A percentile compares a stretch with the other conserved stretches of the same genome.
Conservation (phyloP, 2,113 vertebrate species). For the Platichthys stellatus region DNA sequence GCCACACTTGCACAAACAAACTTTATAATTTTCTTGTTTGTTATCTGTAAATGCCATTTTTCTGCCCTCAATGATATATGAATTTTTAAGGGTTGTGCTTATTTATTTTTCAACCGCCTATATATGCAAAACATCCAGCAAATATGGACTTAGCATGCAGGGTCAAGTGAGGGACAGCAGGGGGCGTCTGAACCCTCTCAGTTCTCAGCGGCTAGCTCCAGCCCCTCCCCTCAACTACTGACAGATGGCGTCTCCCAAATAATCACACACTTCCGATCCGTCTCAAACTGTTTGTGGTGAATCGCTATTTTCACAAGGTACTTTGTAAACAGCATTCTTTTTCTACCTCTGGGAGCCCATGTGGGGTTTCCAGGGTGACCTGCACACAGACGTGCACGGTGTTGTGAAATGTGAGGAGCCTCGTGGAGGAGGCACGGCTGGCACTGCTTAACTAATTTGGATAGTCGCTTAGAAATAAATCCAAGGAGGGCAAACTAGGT, state of each 20-base stretch:
- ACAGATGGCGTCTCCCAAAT: conserved; percentile 73
- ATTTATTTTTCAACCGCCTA: background rate
- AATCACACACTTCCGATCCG: conserved; percentile 75
- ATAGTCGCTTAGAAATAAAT: conserved; percentile 69
- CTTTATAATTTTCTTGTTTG: background rate
- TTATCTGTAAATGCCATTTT: background rate
- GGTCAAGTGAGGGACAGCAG: conserved; percentile 64
- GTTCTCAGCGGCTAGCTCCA: conserved; percentile 39
- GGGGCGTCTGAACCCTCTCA: conserved; percentile 55
- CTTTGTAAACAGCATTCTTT: conserved; percentile 76
- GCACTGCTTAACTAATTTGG: conserved; percentile 57
- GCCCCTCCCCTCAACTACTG: conserved; percentile 58
- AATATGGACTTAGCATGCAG: conserved; percentile 30
- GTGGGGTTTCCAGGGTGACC: conserved; percentile 57
- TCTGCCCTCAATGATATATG: background rate
- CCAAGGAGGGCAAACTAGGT: conserved; percentile 67
- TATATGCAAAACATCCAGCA: background rate
- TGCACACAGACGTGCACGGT: conserved; percentile 24
- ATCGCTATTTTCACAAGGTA: conserved; percentile 67
- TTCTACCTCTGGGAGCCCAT: conserved; percentile 55
- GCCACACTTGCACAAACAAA: background rate
- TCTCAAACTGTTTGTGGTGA: conserved; percentile 64
- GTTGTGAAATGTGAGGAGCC: conserved; percentile 67
- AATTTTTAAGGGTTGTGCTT: background rate
- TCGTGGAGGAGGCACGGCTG: conserved; percentile 24